phyloP scores from a whole-genome alignment of 1,140 invertebrate species.

The Cyclina sinensis region DNA sequence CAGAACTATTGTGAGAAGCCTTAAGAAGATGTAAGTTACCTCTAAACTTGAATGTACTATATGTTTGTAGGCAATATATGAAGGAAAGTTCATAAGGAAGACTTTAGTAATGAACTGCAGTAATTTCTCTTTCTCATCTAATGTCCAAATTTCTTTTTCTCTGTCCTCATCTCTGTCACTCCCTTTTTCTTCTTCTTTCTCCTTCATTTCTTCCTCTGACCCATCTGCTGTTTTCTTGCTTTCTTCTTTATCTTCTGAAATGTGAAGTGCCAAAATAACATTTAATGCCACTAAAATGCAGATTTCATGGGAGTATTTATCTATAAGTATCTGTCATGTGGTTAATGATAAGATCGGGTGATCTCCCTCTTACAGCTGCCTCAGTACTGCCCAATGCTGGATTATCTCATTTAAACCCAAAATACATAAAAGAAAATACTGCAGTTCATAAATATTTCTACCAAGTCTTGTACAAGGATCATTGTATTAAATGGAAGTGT shows the following conservation, averaged over 20 bases:
- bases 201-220: conserved; percentile 29
- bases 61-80: conserved; percentile 97
- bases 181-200: conserved; percentile 66
- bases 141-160: conserved; percentile 88
- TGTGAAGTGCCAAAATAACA: no score
- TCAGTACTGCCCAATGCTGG: no score
- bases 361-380: not conserved
- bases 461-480: no score
- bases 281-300: no score
- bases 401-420: no score
- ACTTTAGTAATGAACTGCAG: conserved; percentile 93
- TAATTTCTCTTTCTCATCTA: conserved; percentile 92
- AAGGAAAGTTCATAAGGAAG: conserved; percentile 95
- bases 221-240: conserved; percentile 32
- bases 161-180: conserved; percentile 76
- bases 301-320: no score
- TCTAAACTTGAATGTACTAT: conserved; percentile 88
- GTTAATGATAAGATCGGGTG: no score
- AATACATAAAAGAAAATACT: no score
- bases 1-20: no score
- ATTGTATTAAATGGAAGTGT: no score
- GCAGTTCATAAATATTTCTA: no score
- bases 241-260: conserved; percentile 21
- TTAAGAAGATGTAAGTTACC: conserved; percentile 76
- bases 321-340: no score